phyloP scores from a whole-genome alignment of 1,140 invertebrate species.

The Eupristina koningsbergeri region DNA sequence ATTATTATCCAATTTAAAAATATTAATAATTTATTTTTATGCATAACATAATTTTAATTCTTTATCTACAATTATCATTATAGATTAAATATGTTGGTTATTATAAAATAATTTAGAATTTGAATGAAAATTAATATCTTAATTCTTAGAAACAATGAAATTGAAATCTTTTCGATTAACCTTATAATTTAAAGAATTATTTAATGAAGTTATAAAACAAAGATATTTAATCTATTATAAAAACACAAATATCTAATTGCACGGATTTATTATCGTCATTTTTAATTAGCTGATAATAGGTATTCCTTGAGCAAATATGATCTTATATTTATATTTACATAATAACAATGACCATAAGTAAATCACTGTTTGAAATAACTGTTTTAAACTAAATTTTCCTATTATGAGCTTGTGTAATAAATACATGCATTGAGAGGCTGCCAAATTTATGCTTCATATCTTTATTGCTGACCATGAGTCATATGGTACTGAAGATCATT shows the following conservation, averaged over 20 bases:
- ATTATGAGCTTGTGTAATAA: neutral
- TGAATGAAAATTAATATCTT: too few relatives aligned
- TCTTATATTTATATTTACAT: neutral
- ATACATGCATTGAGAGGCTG: neutral
- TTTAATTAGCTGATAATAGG: neutral
- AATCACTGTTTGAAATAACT: neutral
- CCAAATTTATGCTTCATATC: neutral
- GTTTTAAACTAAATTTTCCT: neutral
- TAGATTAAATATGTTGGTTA: too few relatives aligned
- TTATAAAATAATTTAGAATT: too few relatives aligned
- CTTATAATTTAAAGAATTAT: too few relatives aligned
- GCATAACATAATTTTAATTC: too few relatives aligned
- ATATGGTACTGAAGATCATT: neutral
- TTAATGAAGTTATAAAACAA: too few relatives aligned
- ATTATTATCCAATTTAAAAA: too few relatives aligned
- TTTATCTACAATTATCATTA: too few relatives aligned
- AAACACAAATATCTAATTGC: neutral
- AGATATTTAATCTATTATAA: neutral
- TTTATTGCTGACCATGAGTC: neutral
- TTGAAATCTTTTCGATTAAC: too few relatives aligned
- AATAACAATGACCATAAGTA: neutral
- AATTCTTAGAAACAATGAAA: too few relatives aligned
- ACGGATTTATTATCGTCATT: neutral
- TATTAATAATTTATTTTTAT: too few relatives aligned
- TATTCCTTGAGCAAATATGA: neutral